Evolutionary conservation across 2,888 invertebrate genomes (phyloP), one percentile per base, ranked within the genome.

Genomic region (Netelia inedita): DNA sequence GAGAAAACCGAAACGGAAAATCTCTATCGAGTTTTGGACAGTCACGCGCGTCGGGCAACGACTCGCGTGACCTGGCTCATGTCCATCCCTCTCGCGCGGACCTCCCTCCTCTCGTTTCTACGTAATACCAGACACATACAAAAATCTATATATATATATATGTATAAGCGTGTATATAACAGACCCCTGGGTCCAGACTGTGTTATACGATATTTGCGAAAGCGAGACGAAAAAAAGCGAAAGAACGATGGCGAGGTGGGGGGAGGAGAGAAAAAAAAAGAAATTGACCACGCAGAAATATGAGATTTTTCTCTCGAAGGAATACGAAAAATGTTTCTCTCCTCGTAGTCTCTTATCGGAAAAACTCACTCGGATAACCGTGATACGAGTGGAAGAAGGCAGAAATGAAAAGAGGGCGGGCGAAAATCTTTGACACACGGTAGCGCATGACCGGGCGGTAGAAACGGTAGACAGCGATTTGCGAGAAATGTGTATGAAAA

Each of bases 51-150:
- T 80, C 66, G 80, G 80, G 73, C 80, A 80, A 80, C 73, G 80
- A 80, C 73, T 73, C 72, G 73, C 80, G 73, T 80, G 80, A 80
- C 80, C 80, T 80, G 80, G 80, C 80, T 73, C 80, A 46, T 80
- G 80, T 80, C 73, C 80, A 80, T 80, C 46, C 55, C 59, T 72
- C 61, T 43, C 19, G 66, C 65, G 66, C 23, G 14, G 21, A 57
- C 53, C 57, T 57, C 43, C 66, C 11, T 55, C 9, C 66, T 75
- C 66, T 76, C n/a, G 6, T 63, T 21, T 19, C 65, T 65, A 73
- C 23, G 73, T 73, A 61, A 73, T 73, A 73, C 61, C 43, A 57
- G 21, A 61, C 21, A 57, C 16, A 14, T 28, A 55, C 53, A 28
- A 16, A 28, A 11, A 28, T 53, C 0, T n/a, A 50, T 21, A 68